These are phyloP conservation scores for Lasius fuliginosus DNA, from an alignment of 2,888 invertebrate species.

Conservation along the genomic window DNA sequence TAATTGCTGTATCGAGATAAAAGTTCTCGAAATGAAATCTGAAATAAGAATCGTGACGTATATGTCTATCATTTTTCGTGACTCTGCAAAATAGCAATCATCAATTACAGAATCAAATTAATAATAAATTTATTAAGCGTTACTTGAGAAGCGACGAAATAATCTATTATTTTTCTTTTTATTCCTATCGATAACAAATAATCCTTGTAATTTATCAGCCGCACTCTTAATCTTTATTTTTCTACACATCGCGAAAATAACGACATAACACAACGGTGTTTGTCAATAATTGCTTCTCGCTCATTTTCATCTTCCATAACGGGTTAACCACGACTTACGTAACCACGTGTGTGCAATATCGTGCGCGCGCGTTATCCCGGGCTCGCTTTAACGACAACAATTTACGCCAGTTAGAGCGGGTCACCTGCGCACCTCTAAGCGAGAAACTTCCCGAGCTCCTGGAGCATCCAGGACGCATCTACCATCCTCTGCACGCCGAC, in stretches of 20 bases:
- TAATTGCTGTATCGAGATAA: not conserved
- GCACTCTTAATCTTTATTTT: not conserved
- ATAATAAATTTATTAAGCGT: not conserved
- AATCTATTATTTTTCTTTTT: not conserved
- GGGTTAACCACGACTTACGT: slow-evolving; percentile 1
- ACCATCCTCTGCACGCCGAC: slow-evolving; percentile 14
- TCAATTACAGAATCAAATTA: not conserved
- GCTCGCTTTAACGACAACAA: slow-evolving; percentile 68
- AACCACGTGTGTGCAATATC: slow-evolving; percentile 27
- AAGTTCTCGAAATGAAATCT: slow-evolving; percentile 8
- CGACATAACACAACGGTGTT: not conserved
- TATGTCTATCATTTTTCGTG: not conserved
- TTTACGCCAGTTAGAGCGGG: slow-evolving; percentile 68
- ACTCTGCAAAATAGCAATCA: not conserved
- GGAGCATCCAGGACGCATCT: slow-evolving; percentile 48
- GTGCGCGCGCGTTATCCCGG: slow-evolving; percentile 46
- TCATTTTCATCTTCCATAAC: not conserved
- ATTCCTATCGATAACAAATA: not conserved
- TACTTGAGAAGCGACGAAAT: not conserved
- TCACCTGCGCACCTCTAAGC: slow-evolving; percentile 73
- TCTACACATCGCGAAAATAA: not conserved
- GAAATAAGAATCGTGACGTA: not conserved
- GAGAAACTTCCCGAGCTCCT: slow-evolving; percentile 63
- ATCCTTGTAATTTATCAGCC: not conserved
- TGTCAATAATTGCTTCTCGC: slow-evolving; percentile 8